phyloP scores from a whole-genome alignment of 2,888 invertebrate species.

The Leucophora obtusa region DNA sequence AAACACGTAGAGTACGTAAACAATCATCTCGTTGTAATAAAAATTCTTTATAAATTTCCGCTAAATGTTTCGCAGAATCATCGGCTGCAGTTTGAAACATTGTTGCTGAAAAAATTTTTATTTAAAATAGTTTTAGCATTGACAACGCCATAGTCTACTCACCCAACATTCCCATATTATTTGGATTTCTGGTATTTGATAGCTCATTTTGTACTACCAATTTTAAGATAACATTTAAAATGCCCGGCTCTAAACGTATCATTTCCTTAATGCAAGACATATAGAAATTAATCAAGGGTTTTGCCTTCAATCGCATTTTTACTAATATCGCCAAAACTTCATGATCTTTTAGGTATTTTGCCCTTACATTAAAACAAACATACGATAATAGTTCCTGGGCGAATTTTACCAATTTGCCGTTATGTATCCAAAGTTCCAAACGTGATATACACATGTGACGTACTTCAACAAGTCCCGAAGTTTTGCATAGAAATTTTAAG shows the following conservation, averaged over 20 bases:
- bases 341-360: conserved; percentile 83
- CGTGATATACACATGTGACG: conserved; percentile 79
- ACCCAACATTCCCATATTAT: conserved; percentile 93
- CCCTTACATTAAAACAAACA: conserved; percentile 93
- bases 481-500: conserved; percentile 89
- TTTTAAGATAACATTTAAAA: conserved; percentile 90
- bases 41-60: conserved; percentile 91
- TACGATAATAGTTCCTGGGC: conserved; percentile 95
- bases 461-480: conserved; percentile 91
- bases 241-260: conserved; percentile 89
- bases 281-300: conserved; percentile 93
- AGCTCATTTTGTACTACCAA: conserved; percentile 97
- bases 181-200: conserved; percentile 93
- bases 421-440: conserved; percentile 96
- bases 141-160: conserved; percentile 46
- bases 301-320: conserved; percentile 95
- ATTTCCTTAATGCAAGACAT: conserved; percentile 94
- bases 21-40: conserved; percentile 94
- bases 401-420: conserved; percentile 94
- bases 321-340: conserved; percentile 90
- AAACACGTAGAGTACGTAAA: conserved; percentile 89
- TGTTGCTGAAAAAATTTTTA: conserved; percentile 80
- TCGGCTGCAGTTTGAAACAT: conserved; percentile 92
- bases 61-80: conserved; percentile 88
- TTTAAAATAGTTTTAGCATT: too few species aligned